A percentile compares a stretch with the other conserved stretches of the same genome.
These are phyloP conservation scores for Drosophila lacicola DNA, from an alignment of 2,888 invertebrate species.

Conservation along the genomic window DNA sequence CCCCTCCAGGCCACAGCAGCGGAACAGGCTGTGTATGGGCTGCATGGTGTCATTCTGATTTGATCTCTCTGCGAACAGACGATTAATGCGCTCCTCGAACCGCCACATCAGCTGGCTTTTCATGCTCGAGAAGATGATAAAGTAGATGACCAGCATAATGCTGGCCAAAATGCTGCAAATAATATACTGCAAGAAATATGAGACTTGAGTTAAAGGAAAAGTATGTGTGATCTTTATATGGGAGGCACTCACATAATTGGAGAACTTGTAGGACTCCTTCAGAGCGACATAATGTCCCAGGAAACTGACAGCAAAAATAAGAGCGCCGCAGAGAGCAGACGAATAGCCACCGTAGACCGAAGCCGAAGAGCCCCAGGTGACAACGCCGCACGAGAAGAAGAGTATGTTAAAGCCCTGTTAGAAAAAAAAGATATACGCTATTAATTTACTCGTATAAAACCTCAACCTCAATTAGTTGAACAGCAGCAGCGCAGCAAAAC, in stretches of 20 bases:
- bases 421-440: not conserved
- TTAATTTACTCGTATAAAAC: not conserved
- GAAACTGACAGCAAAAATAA: slow-evolving; percentile 68
- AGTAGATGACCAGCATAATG: slow-evolving; percentile 65
- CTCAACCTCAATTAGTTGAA: not conserved
- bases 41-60: slow-evolving; percentile 71
- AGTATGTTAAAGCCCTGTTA: slow-evolving; percentile 66
- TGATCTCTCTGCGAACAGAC: slow-evolving; percentile 62
- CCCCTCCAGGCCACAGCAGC: slow-evolving; percentile 77
- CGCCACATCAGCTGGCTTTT: slow-evolving; percentile 60
- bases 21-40: slow-evolving; percentile 74
- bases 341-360: slow-evolving; percentile 75
- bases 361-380: slow-evolving; percentile 75
- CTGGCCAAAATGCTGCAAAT: slow-evolving; percentile 49
- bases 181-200: slow-evolving; percentile 54
- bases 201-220: not conserved
- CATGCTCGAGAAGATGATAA: slow-evolving; percentile 68
- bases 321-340: slow-evolving; percentile 62
- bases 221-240: too few species aligned
- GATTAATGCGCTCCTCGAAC: slow-evolving; percentile 68
- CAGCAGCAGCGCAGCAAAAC: not conserved
- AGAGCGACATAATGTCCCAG: slow-evolving; percentile 77
- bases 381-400: slow-evolving; percentile 79
- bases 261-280: slow-evolving; percentile 76
- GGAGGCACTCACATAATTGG: slow-evolving; percentile 62